Evolutionary conservation across 2,888 invertebrate genomes (phyloP).

Genomic region (Cecidostiba fungosa): DNA sequence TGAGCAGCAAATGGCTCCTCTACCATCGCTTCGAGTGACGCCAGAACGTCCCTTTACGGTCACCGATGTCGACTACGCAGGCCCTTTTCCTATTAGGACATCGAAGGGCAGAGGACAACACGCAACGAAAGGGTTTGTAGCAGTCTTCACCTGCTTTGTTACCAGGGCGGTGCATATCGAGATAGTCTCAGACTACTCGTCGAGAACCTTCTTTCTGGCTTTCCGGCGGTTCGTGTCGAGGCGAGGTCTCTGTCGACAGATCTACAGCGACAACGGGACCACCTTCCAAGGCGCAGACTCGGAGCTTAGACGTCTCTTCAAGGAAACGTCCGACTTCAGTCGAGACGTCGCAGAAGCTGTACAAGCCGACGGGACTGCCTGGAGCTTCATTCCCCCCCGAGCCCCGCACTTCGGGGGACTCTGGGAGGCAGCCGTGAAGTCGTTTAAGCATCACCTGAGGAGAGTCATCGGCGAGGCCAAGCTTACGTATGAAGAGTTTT

Average conservation of each 20-base stretch:
- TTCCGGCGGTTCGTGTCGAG: not conserved
- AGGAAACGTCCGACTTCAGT: not conserved
- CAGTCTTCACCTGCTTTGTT: not conserved
- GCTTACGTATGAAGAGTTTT: not conserved
- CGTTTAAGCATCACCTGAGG: not conserved
- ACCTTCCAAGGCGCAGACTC: not conserved
- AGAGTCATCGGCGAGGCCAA: not conserved
- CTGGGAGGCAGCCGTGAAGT: not conserved
- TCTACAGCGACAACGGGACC: not conserved
- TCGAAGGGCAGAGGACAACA: not conserved
- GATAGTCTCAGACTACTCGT: not conserved
- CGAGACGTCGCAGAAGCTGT: not conserved
- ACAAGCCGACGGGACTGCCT: not conserved
- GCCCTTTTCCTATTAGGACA: not conserved
- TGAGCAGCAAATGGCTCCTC: not conserved
- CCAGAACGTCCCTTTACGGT: not conserved
- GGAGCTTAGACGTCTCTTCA: not conserved
- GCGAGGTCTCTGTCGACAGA: not conserved
- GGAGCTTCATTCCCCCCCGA: not conserved
- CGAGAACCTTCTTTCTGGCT: not conserved
- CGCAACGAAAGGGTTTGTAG: not conserved
- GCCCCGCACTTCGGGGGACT: not conserved
- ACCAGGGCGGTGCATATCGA: slow-evolving; percentile 1
- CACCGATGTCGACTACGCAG: not conserved
- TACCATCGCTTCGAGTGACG: not conserved